phyloP scores from a whole-genome alignment of 2,888 invertebrate species.

The Trilocha varians region DNA sequence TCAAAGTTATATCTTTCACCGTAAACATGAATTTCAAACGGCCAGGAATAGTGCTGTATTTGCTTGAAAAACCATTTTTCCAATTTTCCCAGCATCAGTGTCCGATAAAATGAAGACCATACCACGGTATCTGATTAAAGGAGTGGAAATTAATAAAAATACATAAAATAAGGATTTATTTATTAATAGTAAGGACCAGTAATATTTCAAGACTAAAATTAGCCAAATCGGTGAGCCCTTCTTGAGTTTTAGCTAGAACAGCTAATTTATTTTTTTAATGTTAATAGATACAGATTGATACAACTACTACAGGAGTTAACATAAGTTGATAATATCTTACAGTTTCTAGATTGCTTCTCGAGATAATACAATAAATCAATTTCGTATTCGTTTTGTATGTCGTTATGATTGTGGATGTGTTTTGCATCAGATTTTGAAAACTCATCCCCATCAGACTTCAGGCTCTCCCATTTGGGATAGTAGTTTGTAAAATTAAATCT shows the following conservation, averaged over 20 bases:
- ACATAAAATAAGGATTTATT: no score
- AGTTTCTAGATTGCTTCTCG: conserved; percentile 8
- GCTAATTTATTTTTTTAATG: no score
- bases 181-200: no score
- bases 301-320: no score
- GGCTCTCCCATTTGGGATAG: conserved; percentile 49
- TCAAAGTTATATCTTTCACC: conserved; percentile 32
- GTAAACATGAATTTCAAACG: conserved; percentile 45
- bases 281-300: no score
- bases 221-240: no score
- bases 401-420: conserved; percentile 22
- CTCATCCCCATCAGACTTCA: conserved; percentile 26
- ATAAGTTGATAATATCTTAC: conserved; percentile 18
- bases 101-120: conserved; percentile 59
- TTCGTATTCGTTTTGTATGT: conserved; percentile 33
- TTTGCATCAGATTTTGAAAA: conserved; percentile 39
- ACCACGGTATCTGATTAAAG: conserved; percentile 37
- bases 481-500: conserved; percentile 32
- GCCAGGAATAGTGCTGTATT: conserved; percentile 42
- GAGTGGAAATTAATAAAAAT: no score
- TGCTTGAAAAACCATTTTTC: conserved; percentile 32
- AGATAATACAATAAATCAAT: conserved; percentile 37
- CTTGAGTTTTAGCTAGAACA: no score
- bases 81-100: conserved; percentile 30
- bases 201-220: no score